Conservation (phyloP, 2,797 vertebrate species). For the Channallabes apus region DNA sequence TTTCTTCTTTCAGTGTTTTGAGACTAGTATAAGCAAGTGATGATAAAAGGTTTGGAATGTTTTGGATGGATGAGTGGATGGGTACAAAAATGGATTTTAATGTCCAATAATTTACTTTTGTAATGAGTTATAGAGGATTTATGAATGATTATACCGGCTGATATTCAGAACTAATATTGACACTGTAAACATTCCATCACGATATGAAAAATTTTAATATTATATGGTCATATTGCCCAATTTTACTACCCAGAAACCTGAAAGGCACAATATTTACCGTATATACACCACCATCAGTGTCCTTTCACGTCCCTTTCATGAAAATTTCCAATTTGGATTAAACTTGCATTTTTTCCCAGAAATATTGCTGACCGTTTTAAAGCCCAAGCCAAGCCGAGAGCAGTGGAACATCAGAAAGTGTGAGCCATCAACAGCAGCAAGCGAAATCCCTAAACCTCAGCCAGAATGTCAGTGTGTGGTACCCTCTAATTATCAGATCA, state of each 20-base stretch:
- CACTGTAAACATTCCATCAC: neutral
- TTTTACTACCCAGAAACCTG: neutral
- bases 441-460: conserved; percentile 8
- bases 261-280: neutral
- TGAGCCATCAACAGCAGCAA: conserved; percentile 5
- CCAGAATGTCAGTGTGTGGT: conserved; percentile 2
- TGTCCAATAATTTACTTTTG: neutral
- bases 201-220: neutral
- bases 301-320: neutral
- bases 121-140: neutral
- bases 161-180: neutral
- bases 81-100: neutral
- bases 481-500: conserved; percentile 20
- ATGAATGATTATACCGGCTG: neutral
- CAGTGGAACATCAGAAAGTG: conserved; percentile 1
- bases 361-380: neutral
- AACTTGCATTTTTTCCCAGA: neutral
- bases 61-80: neutral
- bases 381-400: neutral
- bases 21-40: no score
- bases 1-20: no score
- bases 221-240: neutral
- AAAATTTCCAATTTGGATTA: neutral
- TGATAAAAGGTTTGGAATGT: neutral
- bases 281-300: neutral